phyloP scores from a whole-genome alignment of 1,140 invertebrate genomes.

The Mactra quadrangularis region DNA sequence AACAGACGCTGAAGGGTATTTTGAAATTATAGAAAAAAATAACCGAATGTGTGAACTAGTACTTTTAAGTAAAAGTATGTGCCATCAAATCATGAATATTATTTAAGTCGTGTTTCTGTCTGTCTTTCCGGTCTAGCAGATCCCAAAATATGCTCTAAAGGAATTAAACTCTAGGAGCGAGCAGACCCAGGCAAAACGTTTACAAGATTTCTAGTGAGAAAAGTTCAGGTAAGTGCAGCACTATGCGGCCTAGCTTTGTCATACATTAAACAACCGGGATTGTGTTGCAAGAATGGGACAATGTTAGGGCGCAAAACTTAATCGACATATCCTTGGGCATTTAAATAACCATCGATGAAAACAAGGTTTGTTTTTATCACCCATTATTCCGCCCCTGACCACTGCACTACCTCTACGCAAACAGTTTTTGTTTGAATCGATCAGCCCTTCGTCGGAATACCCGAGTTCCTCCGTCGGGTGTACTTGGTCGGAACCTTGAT shows the following conservation, averaged over 20 bases:
- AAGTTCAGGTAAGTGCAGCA: not conserved
- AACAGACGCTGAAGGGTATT: too few species aligned
- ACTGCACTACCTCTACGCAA: not conserved
- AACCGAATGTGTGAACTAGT: too few species aligned
- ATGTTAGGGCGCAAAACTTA: not conserved
- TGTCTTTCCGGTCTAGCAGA: too few species aligned
- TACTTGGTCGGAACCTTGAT: not conserved
- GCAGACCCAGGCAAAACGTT: not conserved
- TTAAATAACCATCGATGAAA: slow-evolving; percentile 13
- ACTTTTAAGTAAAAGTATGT: too few species aligned
- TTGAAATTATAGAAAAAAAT: too few species aligned
- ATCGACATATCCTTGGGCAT: slow-evolving; percentile 1
- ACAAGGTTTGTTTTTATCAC: slow-evolving; percentile 11
- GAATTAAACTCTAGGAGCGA: not conserved
- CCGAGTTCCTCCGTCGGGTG: not conserved
- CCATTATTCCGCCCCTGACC: not conserved
- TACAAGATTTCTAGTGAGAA: not conserved
- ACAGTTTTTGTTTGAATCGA: not conserved
- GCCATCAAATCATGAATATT: too few species aligned
- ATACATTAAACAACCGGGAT: slow-evolving; percentile 6
- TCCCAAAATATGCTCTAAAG: not conserved
- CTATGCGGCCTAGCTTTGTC: not conserved
- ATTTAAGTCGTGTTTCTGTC: too few species aligned
- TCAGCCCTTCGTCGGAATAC: not conserved
- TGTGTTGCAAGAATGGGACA: slow-evolving; percentile 10